Base-by-base conservation (phyloP, 2,888 invertebrate genomes). In the Rhagonycha lutea region DNA sequence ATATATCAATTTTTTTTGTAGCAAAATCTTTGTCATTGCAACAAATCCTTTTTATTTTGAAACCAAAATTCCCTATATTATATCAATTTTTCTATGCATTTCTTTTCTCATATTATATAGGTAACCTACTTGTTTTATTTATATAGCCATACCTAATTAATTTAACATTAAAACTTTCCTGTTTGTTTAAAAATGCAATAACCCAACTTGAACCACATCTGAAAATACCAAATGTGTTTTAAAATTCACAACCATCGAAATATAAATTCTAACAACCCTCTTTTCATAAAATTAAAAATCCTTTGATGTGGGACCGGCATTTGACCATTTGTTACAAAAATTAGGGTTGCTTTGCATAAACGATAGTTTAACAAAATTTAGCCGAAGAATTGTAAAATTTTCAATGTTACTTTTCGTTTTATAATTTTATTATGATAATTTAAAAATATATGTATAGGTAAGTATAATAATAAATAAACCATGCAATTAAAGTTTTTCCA, bases 251-350 rank as follows among this genome's bases (percentile, higher is more conserved):
- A 67, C 32, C 70, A 68, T 29, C 62, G 70, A n/a, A 32, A 68
- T 61, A 60, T 72, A 73, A 70, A 68, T 47, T 69, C 63, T 60
- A 74, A 77, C 72, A 74, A 77, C 77, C 74, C 74, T 74, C 65
- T 74, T 72, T 65, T 65, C n/a, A 68, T 68, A 76, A 77, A 69
- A 74, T 65, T 74, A 61, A 61, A 47, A 77, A 71, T 69, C 74
- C 76, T 77, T 77, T 74, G 72, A 77, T 70, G 73, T 70, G 65
- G 72, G 60, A 69, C 75, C 75, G 75, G 65, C 75, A 75, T 69
- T 63, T 75, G 63, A 69, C 72, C 72, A 67, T 75, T 72, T 67
- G 69, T 47, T 70, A 62, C 68, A 71, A 29, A 60, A 71, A 68
- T 75, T 74, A 70, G 70, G 69, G 69, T 69, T 74, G 61, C 68